phyloP scores from a whole-genome alignment of 2,113 vertebrate species.

The Campylorhamphus procurvoides region DNA sequence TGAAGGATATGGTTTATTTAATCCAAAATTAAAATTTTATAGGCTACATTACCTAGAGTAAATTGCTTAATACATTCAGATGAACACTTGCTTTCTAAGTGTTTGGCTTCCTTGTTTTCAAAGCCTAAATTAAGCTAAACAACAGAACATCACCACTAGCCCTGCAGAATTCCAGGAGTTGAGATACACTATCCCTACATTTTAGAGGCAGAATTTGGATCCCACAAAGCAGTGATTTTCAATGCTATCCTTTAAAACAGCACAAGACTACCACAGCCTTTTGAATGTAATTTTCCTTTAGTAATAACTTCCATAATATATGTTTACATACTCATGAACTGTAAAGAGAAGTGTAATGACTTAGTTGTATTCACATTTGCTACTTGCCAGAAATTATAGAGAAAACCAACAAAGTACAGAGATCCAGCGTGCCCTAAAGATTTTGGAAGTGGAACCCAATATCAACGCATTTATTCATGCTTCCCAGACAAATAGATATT shows the following conservation, averaged over 20 bases:
- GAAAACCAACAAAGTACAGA: background rate
- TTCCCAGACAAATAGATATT: background rate
- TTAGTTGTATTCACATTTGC: background rate
- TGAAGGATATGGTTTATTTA: constrained; percentile 81
- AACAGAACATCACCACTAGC: background rate
- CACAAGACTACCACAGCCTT: background rate
- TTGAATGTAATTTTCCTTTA: background rate
- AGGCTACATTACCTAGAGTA: constrained; percentile 81
- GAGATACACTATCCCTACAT: background rate
- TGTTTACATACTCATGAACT: background rate
- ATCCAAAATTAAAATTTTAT: constrained; percentile 85
- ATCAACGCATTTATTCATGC: background rate
- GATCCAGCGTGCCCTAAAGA: background rate
- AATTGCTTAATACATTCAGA: constrained; percentile 82
- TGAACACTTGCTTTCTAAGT: constrained; percentile 73
- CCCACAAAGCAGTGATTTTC: background rate
- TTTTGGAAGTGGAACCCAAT: background rate
- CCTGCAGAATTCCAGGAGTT: background rate
- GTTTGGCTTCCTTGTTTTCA: constrained; percentile 50
- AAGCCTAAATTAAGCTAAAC: constrained; percentile 56
- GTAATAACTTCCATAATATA: background rate
- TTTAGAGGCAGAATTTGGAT: constrained; percentile 18
- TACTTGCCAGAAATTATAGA: background rate
- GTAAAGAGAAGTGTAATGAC: background rate
- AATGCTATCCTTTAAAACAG: background rate